Evolutionary conservation across 2,113 vertebrate species (phyloP).

Genomic region (Eolophus roseicapilla): DNA sequence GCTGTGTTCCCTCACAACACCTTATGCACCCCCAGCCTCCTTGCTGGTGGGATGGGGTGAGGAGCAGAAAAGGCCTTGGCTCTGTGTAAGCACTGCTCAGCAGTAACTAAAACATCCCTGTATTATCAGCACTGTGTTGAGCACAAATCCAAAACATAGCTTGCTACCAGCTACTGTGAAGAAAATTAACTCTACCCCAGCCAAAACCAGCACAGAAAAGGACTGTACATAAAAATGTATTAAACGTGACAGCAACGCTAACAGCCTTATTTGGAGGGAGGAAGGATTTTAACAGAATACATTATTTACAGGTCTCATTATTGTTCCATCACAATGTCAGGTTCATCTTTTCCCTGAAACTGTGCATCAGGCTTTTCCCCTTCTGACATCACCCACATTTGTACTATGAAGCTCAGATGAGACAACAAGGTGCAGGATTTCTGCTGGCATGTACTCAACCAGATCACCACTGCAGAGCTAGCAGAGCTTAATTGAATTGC

Average conservation of each 20-base stretch:
- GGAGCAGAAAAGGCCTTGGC: not conserved
- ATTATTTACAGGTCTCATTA: not conserved
- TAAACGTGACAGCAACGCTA: slow-evolving; percentile 50
- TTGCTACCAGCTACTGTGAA: not conserved
- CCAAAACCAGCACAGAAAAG: not conserved
- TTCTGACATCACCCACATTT: not conserved
- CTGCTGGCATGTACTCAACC: not conserved
- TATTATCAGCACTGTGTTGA: not conserved
- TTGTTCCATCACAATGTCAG: not conserved
- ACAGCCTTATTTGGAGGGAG: not conserved
- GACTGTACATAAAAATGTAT: slow-evolving; percentile 52
- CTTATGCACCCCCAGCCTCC: not conserved
- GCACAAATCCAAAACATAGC: not conserved
- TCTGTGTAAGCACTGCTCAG: not conserved
- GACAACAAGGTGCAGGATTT: not conserved
- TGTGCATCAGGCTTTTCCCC: not conserved
- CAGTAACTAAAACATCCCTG: not conserved
- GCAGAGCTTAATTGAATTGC: not conserved
- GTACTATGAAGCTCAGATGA: not conserved
- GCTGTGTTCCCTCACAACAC: not conserved
- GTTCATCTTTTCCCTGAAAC: not conserved
- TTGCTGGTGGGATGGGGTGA: not conserved
- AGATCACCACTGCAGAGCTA: not conserved
- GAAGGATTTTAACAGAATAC: not conserved
- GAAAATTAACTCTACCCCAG: not conserved